Evolutionary conservation across 2,113 vertebrate genomes (phyloP).

Genomic region (Probosciger aterrimus): DNA sequence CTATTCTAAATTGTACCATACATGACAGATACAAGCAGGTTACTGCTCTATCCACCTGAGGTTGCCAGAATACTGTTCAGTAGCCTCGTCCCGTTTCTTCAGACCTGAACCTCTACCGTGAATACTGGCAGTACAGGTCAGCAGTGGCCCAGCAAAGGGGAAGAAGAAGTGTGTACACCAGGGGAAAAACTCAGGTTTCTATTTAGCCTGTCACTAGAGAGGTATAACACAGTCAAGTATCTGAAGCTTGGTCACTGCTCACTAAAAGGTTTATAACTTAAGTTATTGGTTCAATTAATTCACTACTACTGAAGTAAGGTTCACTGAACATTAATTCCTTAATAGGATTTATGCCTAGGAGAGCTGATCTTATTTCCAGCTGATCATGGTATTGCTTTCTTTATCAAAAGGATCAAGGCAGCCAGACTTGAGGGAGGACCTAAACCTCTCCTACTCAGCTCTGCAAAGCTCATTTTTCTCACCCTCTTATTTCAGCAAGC

Average conservation of each 20-base stretch:
- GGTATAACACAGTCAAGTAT: neutral
- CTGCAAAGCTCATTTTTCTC: neutral
- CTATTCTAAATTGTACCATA: neutral
- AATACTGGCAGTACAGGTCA: neutral
- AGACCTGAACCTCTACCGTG: accelerated
- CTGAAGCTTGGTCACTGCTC: neutral
- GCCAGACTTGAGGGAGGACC: neutral
- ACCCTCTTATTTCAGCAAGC: neutral
- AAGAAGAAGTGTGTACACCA: neutral
- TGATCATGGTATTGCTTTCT: neutral
- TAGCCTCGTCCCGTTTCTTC: neutral
- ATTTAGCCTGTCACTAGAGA: neutral
- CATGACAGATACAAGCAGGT: neutral
- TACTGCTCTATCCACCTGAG: neutral
- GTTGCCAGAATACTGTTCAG: neutral
- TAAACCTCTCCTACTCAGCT: neutral
- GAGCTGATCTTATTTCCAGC: neutral
- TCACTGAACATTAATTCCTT: slow-evolving; percentile 28
- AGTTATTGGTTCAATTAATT: slow-evolving; percentile 35
- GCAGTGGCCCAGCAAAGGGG: neutral
- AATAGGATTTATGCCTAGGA: neutral
- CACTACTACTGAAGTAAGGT: neutral
- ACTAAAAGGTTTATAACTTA: slow-evolving; percentile 6
- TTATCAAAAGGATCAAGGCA: neutral
- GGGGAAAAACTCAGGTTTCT: neutral